Base-by-base conservation (phyloP, 2,113 vertebrate genomes). In the Eretmochelys imbricata region DNA sequence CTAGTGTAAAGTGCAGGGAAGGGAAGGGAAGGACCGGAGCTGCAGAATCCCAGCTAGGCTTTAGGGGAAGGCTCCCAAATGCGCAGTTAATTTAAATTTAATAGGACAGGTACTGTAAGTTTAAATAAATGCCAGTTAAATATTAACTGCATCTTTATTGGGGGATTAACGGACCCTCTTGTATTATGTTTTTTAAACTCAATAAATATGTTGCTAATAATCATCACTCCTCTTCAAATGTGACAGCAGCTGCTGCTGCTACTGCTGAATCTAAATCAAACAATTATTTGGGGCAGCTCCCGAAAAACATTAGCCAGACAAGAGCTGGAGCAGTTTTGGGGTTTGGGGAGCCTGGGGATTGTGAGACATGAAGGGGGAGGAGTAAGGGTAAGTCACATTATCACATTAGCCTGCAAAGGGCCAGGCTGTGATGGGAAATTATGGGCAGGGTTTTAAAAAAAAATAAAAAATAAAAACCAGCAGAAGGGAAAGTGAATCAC, bases 81-180 rank as follows among this genome's bases (percentile, higher is more conserved):
- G 98, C 88, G 78, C 95, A 92, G 95, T 98, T 98, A 86, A 95
- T 97, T 97, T 35, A n/a, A 87, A 94, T 98, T 98, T 98, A 98
- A 98, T 97, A 89, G 97, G 95, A 76, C n/a, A 87, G 96, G 97
- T 97, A 87, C 97, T 98, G 93, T 93, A 97, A 96, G 97, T 98
- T 98, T 98, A 98, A 97, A 96, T 97, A 98, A 98, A 98, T 94
- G 94, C 97, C 96, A 95, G 96, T 98, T 98, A 98, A 97, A 98
- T 98, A 98, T 98, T 98, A 98, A 98, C 89, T 25, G 88, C 38
- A 0, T 96, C 95, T 97, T 98, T 96, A 98, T 97, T 81, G 76
- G 97, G 93, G 97, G 96, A 98, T 98, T 97, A 97, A 97, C 82
- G 54, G 91, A 88, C 87, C 94, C 87, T 90, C 65, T 65, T 35